A percentile compares a stretch with the other conserved stretches of the same genome.
Evolutionary conservation across 1,140 invertebrate genomes (phyloP).

Genomic region (Delia radicum): DNA sequence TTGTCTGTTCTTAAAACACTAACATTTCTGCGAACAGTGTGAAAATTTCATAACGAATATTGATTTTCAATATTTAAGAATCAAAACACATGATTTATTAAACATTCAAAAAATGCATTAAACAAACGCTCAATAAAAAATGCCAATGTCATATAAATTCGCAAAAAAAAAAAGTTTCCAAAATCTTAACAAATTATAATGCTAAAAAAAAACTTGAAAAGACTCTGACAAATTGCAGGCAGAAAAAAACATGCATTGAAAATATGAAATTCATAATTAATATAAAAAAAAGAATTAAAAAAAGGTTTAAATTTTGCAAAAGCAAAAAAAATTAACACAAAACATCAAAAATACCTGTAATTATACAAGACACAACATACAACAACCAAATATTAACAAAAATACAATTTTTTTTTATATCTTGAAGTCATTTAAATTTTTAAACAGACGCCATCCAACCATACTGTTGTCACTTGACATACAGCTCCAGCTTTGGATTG

Average conservation of each 20-base stretch:
- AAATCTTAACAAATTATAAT: neutral
- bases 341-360: slow-evolving; percentile 22
- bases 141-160: neutral
- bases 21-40: neutral
- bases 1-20: neutral
- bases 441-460: neutral
- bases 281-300: neutral
- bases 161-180: neutral
- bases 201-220: neutral
- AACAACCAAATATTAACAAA: slow-evolving; percentile 6
- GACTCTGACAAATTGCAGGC: neutral
- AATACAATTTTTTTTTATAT: neutral
- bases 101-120: neutral
- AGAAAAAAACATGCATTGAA: neutral
- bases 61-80: neutral
- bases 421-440: neutral
- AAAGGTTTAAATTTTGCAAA: neutral
- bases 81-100: slow-evolving; percentile 3
- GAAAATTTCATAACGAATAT: slow-evolving; percentile 3
- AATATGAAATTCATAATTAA: slow-evolving; percentile 5
- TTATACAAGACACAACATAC: slow-evolving; percentile 9
- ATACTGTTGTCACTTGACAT: neutral
- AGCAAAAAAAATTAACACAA: neutral
- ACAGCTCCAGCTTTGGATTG: neutral
- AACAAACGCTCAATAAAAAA: neutral